Percentiles rank a stretch among this genome's conserved stretches.
phyloP scores from a whole-genome alignment of 2,113 vertebrate species.

The Serilophus lunatus region DNA sequence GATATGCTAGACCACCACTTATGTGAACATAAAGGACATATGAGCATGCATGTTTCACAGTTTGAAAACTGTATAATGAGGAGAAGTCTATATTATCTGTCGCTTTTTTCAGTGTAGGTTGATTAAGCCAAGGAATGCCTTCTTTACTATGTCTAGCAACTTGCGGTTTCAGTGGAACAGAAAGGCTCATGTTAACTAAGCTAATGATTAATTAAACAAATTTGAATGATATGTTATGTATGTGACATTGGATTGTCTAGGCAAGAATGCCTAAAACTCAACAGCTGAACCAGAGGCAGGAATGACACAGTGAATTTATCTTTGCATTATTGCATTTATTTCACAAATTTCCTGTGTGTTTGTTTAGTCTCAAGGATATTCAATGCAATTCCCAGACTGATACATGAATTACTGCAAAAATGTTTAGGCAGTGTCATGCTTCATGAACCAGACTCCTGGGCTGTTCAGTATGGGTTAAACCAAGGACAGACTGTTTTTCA shows the following conservation, averaged over 20 bases:
- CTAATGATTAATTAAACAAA: not conserved
- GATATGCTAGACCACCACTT: not conserved
- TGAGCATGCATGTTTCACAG: not conserved
- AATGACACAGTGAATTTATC: not conserved
- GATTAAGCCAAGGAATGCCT: not conserved
- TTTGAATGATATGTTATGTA: not conserved
- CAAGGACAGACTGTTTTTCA: conserved; percentile 72
- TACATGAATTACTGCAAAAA: conserved; percentile 67
- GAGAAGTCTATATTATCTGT: accelerated
- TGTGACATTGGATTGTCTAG: not conserved
- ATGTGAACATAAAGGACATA: not conserved
- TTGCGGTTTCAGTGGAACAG: not conserved
- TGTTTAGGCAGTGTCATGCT: conserved; percentile 57
- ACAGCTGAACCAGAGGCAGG: not conserved
- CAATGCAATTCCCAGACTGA: conserved; percentile 25
- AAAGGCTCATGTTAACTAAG: not conserved
- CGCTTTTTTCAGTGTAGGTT: accelerated
- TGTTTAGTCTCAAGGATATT: conserved; percentile 47
- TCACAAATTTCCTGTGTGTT: conserved; percentile 15
- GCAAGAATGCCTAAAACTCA: not conserved
- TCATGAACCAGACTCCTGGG: conserved; percentile 55
- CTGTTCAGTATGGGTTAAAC: conserved; percentile 65
- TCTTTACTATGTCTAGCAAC: not conserved
- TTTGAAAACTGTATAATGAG: not conserved
- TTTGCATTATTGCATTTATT: not conserved